These are phyloP conservation scores for Natator depressus DNA, from an alignment of 2,113 vertebrate genomes.

Conservation along the genomic window DNA sequence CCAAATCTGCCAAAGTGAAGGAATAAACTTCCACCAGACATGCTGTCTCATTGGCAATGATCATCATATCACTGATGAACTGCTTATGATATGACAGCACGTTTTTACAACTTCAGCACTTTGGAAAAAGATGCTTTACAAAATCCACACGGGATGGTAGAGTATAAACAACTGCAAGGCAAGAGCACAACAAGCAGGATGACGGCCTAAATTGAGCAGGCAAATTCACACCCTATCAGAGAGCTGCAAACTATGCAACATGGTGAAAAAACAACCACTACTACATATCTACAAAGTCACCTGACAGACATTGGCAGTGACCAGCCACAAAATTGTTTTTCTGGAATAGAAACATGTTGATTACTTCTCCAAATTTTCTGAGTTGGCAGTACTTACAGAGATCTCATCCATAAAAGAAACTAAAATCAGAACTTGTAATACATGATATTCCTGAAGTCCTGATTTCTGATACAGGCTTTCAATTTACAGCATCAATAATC, in stretches of 20 bases:
- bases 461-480: conserved; percentile 41
- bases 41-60: neutral
- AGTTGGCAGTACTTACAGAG: neutral
- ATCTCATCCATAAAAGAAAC: conserved; percentile 5
- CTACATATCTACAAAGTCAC: neutral
- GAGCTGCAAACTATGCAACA: neutral
- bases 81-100: neutral
- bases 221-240: neutral
- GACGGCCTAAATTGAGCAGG: conserved; percentile 19
- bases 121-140: neutral
- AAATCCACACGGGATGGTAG: neutral
- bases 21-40: neutral
- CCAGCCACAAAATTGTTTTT: conserved; percentile 30
- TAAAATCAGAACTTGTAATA: conserved; percentile 32
- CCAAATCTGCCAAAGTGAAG: neutral
- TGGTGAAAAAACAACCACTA: neutral
- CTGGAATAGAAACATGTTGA: conserved; percentile 35
- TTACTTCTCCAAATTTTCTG: conserved; percentile 19
- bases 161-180: neutral
- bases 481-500: neutral
- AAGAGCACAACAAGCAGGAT: conserved; percentile 10
- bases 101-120: neutral
- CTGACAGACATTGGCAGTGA: conserved; percentile 41
- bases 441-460: rapidly evolving
- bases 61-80: neutral